Evolutionary conservation across 2,797 vertebrate genomes (phyloP), one percentile per base, ranked within the genome.

Genomic region (Telmatherina bonti): DNA sequence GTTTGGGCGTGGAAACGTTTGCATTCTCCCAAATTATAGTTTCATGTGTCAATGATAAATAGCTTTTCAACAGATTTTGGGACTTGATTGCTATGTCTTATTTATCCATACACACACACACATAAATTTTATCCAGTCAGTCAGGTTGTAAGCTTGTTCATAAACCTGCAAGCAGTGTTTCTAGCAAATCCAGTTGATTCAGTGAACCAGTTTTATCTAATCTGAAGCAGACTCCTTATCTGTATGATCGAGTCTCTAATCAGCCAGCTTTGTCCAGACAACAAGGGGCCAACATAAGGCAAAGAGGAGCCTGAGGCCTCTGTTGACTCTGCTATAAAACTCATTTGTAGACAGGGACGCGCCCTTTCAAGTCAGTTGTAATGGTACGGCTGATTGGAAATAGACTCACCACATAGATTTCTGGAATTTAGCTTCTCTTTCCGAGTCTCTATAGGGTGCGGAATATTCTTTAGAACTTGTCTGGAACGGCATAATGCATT

Each of bases 191-290:
- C 41, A 30, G 81, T 56, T 74, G 59, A 27, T 81, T 31, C 29
- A 41, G 24, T 66, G 52, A 60, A 43, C 49, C 60, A 56, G 65
- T 78, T 62, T 85, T 80, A 85, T 88, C 88, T 86, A 67, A 84
- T 82, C 79, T 74, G 27, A 65, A 55, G 76, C 58, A 79, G 74
- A 58, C 70, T 78, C 20, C 79, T 89, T 90, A 90, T 91, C 91
- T 88, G 51, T 68, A 71, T 59, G 66, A 92, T 92, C 88, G 87
- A 86, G 75, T 79, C 77, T 83, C 74, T 88, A 90, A 92, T 91
- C 91, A 91, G 76, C 57, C 36, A 7, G 80, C 85, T 89, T 90
- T 91, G 88, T 91, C 86, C 85, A 87, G 89, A 92, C 88, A 89
- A 89, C 88, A 87, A 86, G 90, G 87, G 86, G 83, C 88, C 91